Evolutionary conservation across 2,888 invertebrate genomes (phyloP), one percentile per base, ranked within the genome.

Genomic region (Sussaba pulchella): DNA sequence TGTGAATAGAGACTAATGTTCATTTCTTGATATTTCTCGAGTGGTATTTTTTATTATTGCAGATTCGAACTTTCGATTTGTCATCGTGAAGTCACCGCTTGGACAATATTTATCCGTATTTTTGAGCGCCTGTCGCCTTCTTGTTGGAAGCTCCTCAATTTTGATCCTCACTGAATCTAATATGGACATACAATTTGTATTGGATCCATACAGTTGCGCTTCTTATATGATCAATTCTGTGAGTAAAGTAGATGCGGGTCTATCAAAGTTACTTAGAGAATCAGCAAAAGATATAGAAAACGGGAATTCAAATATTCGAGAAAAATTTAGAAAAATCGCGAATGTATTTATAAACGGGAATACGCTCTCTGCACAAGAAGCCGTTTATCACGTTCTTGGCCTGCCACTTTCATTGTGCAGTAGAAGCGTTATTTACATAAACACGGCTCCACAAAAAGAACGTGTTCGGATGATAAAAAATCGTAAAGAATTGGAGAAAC

Each of bases 271-370:
- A 3, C 47, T 83, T 39, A 47, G 69, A 63, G 52, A 66, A 63
- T 83, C 85, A 10, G 83, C 82, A 12, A 54, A 47, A 63, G 84
- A 84, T 77, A 21, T 67, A 12, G 17, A 79, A 54, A 75, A 83
- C 21, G 75, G 80, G 5, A 78, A 86, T 75, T 74, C 52, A 26
- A 66, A 52, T 41, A 61, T 83, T 9, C 64, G 64, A 71, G 82
- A 85, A 10, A 74, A 82, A 80, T 73, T 86, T 70, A 76, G 63
- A 79, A 78, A 75, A 59, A 70, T 84, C 19, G 75, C 79, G 5
- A 83, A 82, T 78, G 82, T 79, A 14, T 86, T 86, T 73, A 31
- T 86, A 36, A 83, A 86, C 86, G 85, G 82, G 84, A 87, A 82
- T 36, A 73, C 78, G 21, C 81, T 86, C 70, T 84, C 82, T 47